Evolutionary conservation across 2,888 invertebrate genomes (phyloP).

Genomic region (Stenotaenia linearis): DNA sequence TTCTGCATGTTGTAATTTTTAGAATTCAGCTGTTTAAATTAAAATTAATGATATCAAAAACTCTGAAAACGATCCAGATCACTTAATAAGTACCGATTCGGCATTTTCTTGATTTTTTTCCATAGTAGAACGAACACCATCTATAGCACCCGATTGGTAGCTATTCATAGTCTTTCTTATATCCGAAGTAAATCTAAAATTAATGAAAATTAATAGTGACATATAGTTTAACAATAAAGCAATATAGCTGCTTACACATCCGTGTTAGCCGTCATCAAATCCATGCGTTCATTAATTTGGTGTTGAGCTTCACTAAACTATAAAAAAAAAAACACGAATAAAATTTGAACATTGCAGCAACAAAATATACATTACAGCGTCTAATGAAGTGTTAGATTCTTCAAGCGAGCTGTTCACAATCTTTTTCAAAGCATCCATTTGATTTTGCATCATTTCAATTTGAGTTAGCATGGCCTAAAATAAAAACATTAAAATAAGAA

Average conservation of each 20-base stretch:
- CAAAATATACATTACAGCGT: background rate
- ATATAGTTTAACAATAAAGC: background rate
- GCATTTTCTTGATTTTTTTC: background rate
- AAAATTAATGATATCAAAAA: background rate
- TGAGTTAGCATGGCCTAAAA: background rate
- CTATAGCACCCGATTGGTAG: background rate
- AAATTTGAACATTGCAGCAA: background rate
- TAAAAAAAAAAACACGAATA: background rate
- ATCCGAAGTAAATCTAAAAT: background rate
- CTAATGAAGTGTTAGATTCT: background rate
- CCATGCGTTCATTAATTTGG: background rate
- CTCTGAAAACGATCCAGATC: background rate
- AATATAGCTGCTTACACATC: background rate
- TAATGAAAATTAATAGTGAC: background rate
- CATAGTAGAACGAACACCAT: background rate
- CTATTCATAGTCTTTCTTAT: background rate
- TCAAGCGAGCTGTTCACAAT: background rate
- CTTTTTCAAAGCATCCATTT: background rate
- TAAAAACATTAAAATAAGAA: background rate
- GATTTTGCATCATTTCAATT: background rate
- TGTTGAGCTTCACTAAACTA: background rate
- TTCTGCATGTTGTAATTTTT: constrained; percentile 1
- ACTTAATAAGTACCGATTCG: background rate
- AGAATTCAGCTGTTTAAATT: background rate
- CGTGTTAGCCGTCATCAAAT: background rate